Percentiles rank a stretch among this genome's conserved stretches.
Evolutionary conservation across 2,113 vertebrate genomes (phyloP).

Genomic region (Numida meleagris): DNA sequence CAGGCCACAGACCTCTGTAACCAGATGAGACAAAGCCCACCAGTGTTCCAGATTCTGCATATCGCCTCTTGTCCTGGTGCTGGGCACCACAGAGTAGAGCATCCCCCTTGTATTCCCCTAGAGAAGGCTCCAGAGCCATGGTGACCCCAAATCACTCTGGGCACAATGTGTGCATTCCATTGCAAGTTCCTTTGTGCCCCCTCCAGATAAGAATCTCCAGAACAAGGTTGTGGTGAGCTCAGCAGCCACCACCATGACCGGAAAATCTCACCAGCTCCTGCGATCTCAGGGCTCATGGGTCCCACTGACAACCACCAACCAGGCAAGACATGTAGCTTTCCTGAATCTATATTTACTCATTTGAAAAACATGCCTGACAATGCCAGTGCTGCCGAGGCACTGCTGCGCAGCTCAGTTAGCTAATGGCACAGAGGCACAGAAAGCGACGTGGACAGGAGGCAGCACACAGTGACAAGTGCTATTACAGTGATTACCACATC

Average conservation of each 20-base stretch:
- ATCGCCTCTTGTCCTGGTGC: neutral
- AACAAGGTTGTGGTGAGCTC: neutral
- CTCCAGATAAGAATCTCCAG: neutral
- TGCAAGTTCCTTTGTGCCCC: neutral
- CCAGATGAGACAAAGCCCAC: neutral
- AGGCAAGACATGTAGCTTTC: neutral
- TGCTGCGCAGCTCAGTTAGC: slow-evolving; percentile 25
- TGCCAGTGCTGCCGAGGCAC: neutral
- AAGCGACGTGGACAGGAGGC: neutral
- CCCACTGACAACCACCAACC: neutral
- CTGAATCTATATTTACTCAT: neutral
- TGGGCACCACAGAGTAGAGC: too few relatives aligned
- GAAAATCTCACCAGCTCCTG: neutral
- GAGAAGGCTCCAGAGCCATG: neutral
- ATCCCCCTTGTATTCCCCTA: neutral
- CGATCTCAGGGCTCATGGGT: accelerated
- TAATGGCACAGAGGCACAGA: neutral
- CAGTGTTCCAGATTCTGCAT: neutral
- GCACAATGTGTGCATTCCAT: neutral
- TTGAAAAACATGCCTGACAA: neutral
- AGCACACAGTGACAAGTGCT: neutral
- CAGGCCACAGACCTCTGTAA: accelerated
- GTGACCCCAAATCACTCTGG: neutral
- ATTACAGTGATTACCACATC: neutral
- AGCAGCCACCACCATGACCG: neutral